These are phyloP conservation scores for Diglossa brunneiventris DNA, from an alignment of 2,113 vertebrate species.

Conservation along the genomic window DNA sequence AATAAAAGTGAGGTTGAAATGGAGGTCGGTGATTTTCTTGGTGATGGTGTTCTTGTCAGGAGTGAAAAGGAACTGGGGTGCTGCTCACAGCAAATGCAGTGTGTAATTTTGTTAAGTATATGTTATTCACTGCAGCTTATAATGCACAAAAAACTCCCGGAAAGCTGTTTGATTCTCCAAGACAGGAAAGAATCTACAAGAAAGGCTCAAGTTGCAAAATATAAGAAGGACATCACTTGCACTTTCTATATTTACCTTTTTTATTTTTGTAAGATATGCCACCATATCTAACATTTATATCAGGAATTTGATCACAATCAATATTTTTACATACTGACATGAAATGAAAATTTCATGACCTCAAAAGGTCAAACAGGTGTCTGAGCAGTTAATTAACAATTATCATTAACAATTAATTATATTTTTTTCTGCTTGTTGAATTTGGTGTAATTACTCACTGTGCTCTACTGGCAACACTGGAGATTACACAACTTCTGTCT, in stretches of 20 bases:
- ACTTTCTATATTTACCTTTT: background rate
- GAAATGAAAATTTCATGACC: background rate
- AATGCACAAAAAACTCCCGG: constrained; percentile 46
- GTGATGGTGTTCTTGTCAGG: constrained; percentile 72
- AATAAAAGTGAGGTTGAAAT: constrained; percentile 74
- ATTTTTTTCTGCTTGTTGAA: background rate
- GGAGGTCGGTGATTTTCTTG: constrained; percentile 74
- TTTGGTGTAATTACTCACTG: background rate
- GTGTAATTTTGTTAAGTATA: constrained; percentile 83
- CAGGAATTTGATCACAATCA: background rate
- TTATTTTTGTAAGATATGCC: background rate
- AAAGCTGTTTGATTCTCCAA: constrained; percentile 21
- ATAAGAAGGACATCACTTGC: background rate
- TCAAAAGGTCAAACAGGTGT: background rate
- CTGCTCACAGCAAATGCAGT: constrained; percentile 70
- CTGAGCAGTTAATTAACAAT: background rate
- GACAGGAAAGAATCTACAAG: background rate
- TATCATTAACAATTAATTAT: background rate
- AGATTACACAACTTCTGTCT: background rate
- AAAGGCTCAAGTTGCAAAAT: background rate
- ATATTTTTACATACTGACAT: background rate
- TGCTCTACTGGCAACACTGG: background rate
- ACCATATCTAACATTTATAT: background rate
- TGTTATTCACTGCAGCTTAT: constrained; percentile 69
- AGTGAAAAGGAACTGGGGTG: constrained; percentile 65